These are phyloP conservation scores for Mastomys natalensis DNA, from an alignment of 2,113 vertebrate genomes.

Conservation along the genomic window DNA sequence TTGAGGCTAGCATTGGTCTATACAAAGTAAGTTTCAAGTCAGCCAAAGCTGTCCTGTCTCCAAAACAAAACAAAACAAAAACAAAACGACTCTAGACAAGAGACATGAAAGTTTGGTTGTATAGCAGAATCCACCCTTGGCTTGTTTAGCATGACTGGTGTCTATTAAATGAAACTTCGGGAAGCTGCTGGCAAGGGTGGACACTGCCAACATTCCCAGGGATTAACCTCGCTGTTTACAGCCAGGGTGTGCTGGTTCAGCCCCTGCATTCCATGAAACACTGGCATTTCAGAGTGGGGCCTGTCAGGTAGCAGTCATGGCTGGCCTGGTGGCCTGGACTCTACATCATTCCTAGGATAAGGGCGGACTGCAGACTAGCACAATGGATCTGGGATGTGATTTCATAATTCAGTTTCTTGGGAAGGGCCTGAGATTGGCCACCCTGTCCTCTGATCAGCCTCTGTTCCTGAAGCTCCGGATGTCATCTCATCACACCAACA, in stretches of 20 bases:
- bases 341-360: slow-evolving; percentile 44
- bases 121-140: neutral
- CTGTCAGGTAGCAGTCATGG: neutral
- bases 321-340: neutral
- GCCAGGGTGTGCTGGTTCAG: neutral
- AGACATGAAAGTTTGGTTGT: neutral
- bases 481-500: neutral
- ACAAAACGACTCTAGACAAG: neutral
- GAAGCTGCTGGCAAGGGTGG: neutral
- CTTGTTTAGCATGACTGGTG: neutral
- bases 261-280: slow-evolving; percentile 10
- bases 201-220: neutral
- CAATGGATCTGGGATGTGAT: neutral
- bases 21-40: neutral
- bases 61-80: neutral
- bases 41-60: neutral
- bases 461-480: neutral
- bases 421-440: neutral
- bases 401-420: neutral
- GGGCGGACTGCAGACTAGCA: neutral
- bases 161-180: neutral
- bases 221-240: slow-evolving; percentile 26
- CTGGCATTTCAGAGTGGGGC: neutral
- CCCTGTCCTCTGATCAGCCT: neutral
- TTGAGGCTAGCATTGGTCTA: neutral